Conservation (phyloP, 2,113 vertebrate genomes). For the Daboia siamensis region DNA sequence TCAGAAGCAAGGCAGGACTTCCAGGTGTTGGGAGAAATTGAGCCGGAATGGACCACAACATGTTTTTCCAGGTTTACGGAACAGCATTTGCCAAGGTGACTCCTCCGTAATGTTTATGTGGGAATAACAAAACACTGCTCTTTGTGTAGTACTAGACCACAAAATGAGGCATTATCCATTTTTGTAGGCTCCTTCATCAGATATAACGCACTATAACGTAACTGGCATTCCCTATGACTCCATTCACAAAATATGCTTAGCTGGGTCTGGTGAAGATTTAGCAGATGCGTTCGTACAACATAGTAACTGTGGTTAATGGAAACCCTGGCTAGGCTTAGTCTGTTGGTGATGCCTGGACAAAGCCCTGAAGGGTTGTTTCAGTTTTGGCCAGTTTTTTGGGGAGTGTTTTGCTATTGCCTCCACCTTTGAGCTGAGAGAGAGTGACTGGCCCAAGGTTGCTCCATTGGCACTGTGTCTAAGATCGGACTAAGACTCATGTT, state of each 20-base stretch:
- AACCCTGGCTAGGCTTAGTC: background rate
- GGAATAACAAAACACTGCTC: background rate
- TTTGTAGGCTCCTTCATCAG: background rate
- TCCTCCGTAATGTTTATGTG: background rate
- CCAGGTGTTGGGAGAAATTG: slow-evolving; percentile 40
- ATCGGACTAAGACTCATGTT: background rate
- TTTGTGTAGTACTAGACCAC: background rate
- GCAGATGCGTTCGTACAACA: background rate
- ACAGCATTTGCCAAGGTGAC: background rate
- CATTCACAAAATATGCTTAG: background rate
- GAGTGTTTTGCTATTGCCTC: background rate
- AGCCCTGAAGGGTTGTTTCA: background rate
- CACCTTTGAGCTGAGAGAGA: background rate
- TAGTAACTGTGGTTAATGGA: background rate
- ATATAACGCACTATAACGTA: background rate
- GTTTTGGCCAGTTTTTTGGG: background rate
- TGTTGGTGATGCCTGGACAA: background rate
- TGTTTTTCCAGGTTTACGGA: background rate
- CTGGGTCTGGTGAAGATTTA: background rate
- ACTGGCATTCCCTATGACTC: background rate
- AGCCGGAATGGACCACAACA: background rate
- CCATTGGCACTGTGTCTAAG: background rate
- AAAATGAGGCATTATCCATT: background rate
- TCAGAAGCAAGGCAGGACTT: slow-evolving; percentile 51
- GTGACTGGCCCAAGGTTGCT: background rate